phyloP scores from a whole-genome alignment of 2,888 invertebrate species.

The Coenonympha glycerion region DNA sequence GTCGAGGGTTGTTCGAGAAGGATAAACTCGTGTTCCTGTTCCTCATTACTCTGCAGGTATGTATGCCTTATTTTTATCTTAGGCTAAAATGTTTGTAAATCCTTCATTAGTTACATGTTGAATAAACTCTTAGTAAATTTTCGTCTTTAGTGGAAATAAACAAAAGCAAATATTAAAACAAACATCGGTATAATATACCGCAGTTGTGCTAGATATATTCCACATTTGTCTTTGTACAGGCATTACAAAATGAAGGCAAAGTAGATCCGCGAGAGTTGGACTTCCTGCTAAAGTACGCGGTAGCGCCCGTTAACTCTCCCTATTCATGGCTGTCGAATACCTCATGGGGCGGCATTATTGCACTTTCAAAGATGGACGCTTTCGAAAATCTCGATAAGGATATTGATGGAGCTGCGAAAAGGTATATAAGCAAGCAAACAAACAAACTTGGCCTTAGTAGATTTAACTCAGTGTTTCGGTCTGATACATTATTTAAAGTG shows the following conservation, averaged over 20 bases:
- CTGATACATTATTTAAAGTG: too few species aligned
- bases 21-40: slow-evolving; percentile 94
- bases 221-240: slow-evolving; percentile 31
- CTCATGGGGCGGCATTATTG: slow-evolving; percentile 89
- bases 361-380: slow-evolving; percentile 83
- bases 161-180: not conserved
- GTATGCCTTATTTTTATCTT: not conserved
- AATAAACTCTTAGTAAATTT: too few species aligned
- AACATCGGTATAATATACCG: not conserved
- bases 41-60: slow-evolving; percentile 88
- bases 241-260: slow-evolving; percentile 75
- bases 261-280: slow-evolving; percentile 86
- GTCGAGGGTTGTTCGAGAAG: slow-evolving; percentile 91
- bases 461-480: too few species aligned
- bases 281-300: slow-evolving; percentile 90
- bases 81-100: not conserved
- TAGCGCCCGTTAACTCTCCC: slow-evolving; percentile 82
- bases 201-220: too few species aligned
- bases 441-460: too few species aligned
- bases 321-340: slow-evolving; percentile 87
- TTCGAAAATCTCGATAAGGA: slow-evolving; percentile 92
- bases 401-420: slow-evolving; percentile 91
- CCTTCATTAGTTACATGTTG: too few species aligned
- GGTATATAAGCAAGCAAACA: too few species aligned
- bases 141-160: not conserved